Evolutionary conservation across 2,797 vertebrate genomes (phyloP), one percentile per base, ranked within the genome.

Genomic region (Chelon auratus): DNA sequence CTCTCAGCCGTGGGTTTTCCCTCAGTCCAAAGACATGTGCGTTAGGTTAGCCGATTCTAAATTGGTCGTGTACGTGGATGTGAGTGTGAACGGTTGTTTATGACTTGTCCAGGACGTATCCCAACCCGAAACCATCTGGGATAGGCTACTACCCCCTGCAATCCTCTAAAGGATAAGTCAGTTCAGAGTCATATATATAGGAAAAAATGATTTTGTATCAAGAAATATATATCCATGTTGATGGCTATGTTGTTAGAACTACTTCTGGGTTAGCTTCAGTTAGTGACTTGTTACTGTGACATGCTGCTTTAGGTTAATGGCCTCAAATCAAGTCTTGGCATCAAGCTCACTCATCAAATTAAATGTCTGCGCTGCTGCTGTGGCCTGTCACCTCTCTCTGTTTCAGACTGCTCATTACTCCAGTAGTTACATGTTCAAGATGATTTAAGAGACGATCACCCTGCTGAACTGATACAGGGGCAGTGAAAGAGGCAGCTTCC

Each of bases 341-440:
- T 52, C 18, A 52, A 57, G 42, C 43, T 56, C 63, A 45, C n/a
- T 53, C 48, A 33, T 36, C 37, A 55, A 26, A 68, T 6, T 6
- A n/a, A 13, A 55, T 9, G 53, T 26, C 18, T 13, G 51, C 45
- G 48, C 63, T 47, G 55, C 53, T 48, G 52, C 26, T 62, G 75
- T 36, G 54, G 40, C 51, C 50, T 64, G 48, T 68, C 45, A 55
- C 61, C 22, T 33, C 12, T 20, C 51, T 58, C 52, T 58, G 63
- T 13, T 30, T 42, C 39, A 59, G 51, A 62, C 54, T 47, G 47
- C 51, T 65, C 37, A 52, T 51, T 11, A 11, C 42, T 60, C 11
- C 24, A 24, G 12, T 18, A 11, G 18, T 40, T 55, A 73, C 63
- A 39, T 67, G 9, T 14, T 59, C 4, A 18, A 10, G 55, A 68